phyloP scores from a whole-genome alignment of 92 coral and sea anemone genomes.

The Zoanthus sansibaricus region DNA sequence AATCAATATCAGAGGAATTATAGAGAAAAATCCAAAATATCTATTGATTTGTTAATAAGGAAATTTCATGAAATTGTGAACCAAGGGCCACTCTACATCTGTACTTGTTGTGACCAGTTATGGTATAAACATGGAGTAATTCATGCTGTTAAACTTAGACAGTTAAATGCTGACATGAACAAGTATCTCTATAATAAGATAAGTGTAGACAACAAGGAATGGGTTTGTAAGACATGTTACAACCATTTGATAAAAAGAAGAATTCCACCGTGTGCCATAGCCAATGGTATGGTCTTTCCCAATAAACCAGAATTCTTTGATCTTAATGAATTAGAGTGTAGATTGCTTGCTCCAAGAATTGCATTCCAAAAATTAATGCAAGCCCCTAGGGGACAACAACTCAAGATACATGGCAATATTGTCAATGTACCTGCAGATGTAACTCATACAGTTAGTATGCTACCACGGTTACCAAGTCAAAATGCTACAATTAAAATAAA shows the following conservation, averaged over 20 bases:
- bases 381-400: constrained; percentile 3
- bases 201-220: constrained; percentile 51
- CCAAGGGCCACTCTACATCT: constrained; percentile 44
- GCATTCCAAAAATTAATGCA: constrained; percentile 22
- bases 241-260: constrained; percentile 63
- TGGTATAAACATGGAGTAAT: constrained; percentile 62
- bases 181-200: constrained; percentile 11
- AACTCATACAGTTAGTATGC: constrained; percentile 3
- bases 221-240: constrained; percentile 43
- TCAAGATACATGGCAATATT: constrained; percentile 1
- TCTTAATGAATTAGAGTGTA: background rate
- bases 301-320: constrained; percentile 3
- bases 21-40: background rate
- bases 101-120: constrained; percentile 71
- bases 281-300: constrained; percentile 58
- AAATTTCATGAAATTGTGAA: background rate
- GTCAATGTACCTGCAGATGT: constrained; percentile 14
- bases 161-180: constrained; percentile 17
- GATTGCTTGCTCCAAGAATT: constrained; percentile 1
- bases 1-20: background rate
- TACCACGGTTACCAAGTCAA: constrained; percentile 6
- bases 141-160: constrained; percentile 17
- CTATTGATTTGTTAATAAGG: background rate
- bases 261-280: constrained; percentile 52
- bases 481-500: constrained; percentile 3